Percentiles rank a stretch among this genome's conserved stretches.
Conservation (phyloP, 1,140 invertebrate species). For the Melanaphis sacchari region DNA sequence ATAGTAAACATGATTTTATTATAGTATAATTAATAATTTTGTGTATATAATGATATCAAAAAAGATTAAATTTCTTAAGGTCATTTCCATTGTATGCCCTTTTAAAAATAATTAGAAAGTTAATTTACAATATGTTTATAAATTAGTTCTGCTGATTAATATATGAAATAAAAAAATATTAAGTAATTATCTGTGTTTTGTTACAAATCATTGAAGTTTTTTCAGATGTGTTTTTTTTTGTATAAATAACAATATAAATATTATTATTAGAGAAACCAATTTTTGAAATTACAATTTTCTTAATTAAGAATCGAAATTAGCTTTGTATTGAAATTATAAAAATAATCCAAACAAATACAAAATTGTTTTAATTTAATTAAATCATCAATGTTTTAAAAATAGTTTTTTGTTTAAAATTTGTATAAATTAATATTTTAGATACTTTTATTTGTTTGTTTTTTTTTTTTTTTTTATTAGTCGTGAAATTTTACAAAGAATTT, state of each 20-base stretch:
- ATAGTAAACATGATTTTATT: background rate
- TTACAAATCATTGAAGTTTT: background rate
- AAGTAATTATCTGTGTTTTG: background rate
- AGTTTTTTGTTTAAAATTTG: too few species aligned
- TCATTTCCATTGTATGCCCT: slow-evolving; percentile 11
- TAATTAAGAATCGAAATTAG: too few species aligned
- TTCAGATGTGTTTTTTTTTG: background rate
- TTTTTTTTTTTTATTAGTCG: too few species aligned
- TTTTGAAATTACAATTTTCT: too few species aligned
- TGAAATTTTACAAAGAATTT: too few species aligned
- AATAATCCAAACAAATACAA: background rate
- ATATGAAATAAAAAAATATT: background rate
- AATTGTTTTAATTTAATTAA: background rate
- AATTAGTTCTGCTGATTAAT: background rate
- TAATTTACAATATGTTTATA: background rate
- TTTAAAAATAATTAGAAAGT: slow-evolving; percentile 28
- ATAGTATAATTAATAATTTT: slow-evolving; percentile 22
- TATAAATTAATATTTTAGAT: too few species aligned
- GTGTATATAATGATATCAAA: background rate
- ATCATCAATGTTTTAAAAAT: background rate
- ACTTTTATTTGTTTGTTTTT: too few species aligned
- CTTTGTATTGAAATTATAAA: background rate
- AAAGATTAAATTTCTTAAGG: slow-evolving; percentile 23
- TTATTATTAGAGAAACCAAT: background rate
- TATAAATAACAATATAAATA: background rate